These are phyloP conservation scores for Drosophila mayaguana DNA, from an alignment of 2,888 invertebrate species.

Conservation along the genomic window DNA sequence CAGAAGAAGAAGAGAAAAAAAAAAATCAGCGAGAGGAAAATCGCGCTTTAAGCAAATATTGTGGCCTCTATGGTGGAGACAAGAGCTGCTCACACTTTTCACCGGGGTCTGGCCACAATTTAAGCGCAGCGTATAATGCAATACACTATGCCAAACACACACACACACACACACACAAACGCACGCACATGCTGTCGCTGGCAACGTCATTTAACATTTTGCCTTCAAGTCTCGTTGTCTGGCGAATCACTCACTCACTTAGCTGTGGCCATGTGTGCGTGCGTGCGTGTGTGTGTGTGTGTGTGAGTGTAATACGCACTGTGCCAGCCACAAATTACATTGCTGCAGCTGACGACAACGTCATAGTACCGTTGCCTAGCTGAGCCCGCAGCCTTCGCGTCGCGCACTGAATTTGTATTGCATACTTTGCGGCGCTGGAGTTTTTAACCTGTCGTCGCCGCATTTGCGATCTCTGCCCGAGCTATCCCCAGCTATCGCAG, in stretches of 20 bases:
- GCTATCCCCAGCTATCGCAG: too few species aligned
- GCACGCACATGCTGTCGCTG: slow-evolving; percentile 43
- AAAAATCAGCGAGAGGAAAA: not conserved
- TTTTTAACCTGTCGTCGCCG: slow-evolving; percentile 70
- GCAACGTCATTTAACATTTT: slow-evolving; percentile 79
- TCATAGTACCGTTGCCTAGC: slow-evolving; percentile 39
- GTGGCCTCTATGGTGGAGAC: slow-evolving; percentile 23
- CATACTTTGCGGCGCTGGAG: slow-evolving; percentile 66
- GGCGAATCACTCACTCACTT: slow-evolving; percentile 79
- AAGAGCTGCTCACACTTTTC: slow-evolving; percentile 31
- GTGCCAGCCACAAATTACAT: slow-evolving; percentile 70
- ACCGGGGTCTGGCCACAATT: slow-evolving; percentile 42
- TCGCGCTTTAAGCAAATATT: slow-evolving; percentile 53
- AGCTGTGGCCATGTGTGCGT: slow-evolving; percentile 35
- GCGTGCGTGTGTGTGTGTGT: slow-evolving; percentile 11
- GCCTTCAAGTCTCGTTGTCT: slow-evolving; percentile 80
- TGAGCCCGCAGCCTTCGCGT: slow-evolving; percentile 49
- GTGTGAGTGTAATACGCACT: slow-evolving; percentile 49
- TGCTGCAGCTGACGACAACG: slow-evolving; percentile 65
- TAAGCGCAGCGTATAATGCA: slow-evolving; percentile 50
- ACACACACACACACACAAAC: slow-evolving; percentile 9
- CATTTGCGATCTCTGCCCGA: slow-evolving; percentile 4
- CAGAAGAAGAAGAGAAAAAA: slow-evolving; percentile 8
- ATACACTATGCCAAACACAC: slow-evolving; percentile 21
- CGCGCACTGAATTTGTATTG: slow-evolving; percentile 68